Percentiles rank a stretch among this genome's conserved stretches.
Conservation (phyloP, 2,797 vertebrate genomes). For the Smutsia temminckii region DNA sequence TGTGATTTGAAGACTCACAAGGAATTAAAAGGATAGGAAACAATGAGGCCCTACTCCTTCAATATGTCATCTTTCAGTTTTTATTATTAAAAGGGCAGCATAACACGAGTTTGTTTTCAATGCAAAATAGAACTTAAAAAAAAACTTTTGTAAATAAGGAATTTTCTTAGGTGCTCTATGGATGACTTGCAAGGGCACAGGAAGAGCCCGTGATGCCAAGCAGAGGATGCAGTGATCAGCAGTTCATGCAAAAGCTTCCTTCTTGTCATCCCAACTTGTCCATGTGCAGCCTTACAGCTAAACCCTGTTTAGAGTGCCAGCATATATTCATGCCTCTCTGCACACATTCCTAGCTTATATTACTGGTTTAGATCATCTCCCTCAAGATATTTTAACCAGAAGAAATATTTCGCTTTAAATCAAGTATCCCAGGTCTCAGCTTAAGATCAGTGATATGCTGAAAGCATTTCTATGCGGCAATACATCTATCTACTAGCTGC, state of each 20-base stretch:
- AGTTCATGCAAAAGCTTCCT: not conserved
- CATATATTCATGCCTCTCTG: not conserved
- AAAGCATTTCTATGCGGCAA: slow-evolving; percentile 16
- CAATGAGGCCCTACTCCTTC: not conserved
- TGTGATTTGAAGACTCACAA: slow-evolving; percentile 43
- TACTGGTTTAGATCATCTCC: not conserved
- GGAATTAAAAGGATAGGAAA: slow-evolving; percentile 44
- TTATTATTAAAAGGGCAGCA: slow-evolving; percentile 1
- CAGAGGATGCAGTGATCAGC: not conserved
- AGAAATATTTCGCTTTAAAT: slow-evolving; percentile 50
- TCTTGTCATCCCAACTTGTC: not conserved
- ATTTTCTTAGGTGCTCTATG: not conserved
- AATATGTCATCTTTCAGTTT: slow-evolving; percentile 1
- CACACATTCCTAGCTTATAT: not conserved
- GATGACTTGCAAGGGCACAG: not conserved
- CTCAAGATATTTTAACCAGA: slow-evolving; percentile 31
- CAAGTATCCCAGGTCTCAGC: slow-evolving; percentile 14
- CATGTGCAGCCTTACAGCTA: not conserved
- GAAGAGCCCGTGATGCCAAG: not conserved
- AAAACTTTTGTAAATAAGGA: not conserved
- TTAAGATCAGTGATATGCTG: slow-evolving; percentile 21
- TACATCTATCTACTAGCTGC: slow-evolving; percentile 50
- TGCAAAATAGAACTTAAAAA: slow-evolving; percentile 8
- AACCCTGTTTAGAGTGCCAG: not conserved
- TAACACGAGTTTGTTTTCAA: slow-evolving; percentile 22